Evolutionary conservation across 2,113 vertebrate genomes (phyloP), one percentile per base, ranked within the genome.

Genomic region (Rallus limicola): DNA sequence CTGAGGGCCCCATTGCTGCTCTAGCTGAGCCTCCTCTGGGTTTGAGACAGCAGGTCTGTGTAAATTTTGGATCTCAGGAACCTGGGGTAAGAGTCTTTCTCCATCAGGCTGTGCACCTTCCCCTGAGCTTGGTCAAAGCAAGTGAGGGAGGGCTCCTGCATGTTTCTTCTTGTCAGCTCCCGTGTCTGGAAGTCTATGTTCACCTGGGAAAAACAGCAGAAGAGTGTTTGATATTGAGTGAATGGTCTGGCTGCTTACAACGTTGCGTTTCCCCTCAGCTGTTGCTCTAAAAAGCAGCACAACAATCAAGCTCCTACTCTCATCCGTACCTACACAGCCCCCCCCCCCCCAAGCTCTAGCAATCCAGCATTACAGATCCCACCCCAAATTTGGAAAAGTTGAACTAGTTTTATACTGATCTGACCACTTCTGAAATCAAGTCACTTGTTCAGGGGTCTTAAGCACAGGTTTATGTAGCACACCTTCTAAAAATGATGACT

Each of bases 21-120:
- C 96, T 98, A 99, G 92, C 99, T 99, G 76, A 99, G 99, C 97
- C 98, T 98, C 89, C 99, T 98, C 96, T 99, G 99, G 62, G 98
- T 98, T 97, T 99, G 98, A 96, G 98, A 99, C 50, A 99, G 97
- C 68, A 99, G 98, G 90, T 99, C 99, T 98, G 98, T 98, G 98
- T 99, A 99, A 97, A 99, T 98, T 97, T 99, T 99, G 91, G 99
- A 99, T 96, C 99, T 98, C 97, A 99, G 98, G 98, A 99, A 99
- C 90, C 99, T 98, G 75, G 99, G 99, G 85, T 99, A 99, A 62
- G 99, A 99, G 98, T 99, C 99, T 95, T 99, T 99, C 98, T 99
- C 99, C 99, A 99, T 99, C 93, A 99, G 98, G 96, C 99, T 99
- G 98, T 98, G 98, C 82, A 99, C 98, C 98, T 99, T 99, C 56